Conservation (phyloP, 2,113 vertebrate species). For the Vimba vimba region DNA sequence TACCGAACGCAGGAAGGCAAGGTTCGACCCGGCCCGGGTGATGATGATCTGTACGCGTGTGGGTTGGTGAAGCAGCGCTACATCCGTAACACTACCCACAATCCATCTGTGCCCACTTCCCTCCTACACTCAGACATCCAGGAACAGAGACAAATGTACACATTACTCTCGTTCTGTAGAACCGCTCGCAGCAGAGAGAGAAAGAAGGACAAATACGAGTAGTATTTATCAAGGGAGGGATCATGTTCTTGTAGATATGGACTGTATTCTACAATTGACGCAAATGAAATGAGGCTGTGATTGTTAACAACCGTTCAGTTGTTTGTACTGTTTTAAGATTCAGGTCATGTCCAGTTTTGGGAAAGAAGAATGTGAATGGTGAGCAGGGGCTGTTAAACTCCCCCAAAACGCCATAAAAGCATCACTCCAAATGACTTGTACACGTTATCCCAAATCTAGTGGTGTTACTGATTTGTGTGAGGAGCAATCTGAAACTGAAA, state of each 20-base stretch:
- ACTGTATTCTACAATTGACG: background rate
- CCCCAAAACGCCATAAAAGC: background rate
- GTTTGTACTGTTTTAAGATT: background rate
- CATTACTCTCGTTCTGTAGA: slow-evolving; percentile 22
- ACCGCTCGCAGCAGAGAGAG: background rate
- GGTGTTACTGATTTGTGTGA: background rate
- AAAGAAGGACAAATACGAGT: background rate
- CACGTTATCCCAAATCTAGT: background rate
- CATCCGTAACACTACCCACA: slow-evolving; percentile 38
- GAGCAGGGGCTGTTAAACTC: background rate
- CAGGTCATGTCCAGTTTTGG: background rate
- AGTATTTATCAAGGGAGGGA: background rate
- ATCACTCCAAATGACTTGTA: background rate
- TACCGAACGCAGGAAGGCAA: background rate
- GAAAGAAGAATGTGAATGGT: background rate
- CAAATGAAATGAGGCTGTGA: background rate
- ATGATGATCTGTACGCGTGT: slow-evolving; percentile 6
- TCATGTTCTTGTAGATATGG: background rate
- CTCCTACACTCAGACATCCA: slow-evolving; percentile 9
- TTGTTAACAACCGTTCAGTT: background rate
- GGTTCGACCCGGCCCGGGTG: background rate
- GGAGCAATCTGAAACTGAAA: background rate
- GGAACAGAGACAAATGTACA: background rate
- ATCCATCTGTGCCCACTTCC: slow-evolving; percentile 36
- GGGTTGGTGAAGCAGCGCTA: slow-evolving; percentile 22